phyloP scores from a whole-genome alignment of 53 echinoderm and acorn worm species.

The Apostichopus leukothele region DNA sequence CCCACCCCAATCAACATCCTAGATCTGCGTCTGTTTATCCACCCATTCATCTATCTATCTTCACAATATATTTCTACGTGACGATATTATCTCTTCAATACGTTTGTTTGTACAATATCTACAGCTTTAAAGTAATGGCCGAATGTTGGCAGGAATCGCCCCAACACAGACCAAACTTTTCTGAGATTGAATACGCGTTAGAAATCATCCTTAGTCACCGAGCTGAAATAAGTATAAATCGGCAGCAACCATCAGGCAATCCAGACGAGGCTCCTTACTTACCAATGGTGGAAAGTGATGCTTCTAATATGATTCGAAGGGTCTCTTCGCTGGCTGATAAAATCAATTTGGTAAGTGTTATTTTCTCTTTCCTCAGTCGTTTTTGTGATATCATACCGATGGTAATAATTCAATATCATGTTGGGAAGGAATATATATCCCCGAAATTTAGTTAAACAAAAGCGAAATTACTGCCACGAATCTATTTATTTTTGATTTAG shows the following conservation, averaged over 20 bases:
- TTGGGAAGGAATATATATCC: too few species aligned
- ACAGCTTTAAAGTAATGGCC: constrained; percentile 64
- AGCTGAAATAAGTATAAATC: background rate
- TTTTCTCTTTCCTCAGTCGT: background rate
- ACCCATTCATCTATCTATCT: too few species aligned
- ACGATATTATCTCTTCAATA: too few species aligned
- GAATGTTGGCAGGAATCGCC: constrained; percentile 74
- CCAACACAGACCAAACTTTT: constrained; percentile 59
- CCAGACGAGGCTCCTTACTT: background rate
- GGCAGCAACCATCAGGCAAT: background rate
- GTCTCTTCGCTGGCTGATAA: constrained; percentile 2
- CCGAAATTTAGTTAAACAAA: too few species aligned
- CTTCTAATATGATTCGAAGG: background rate
- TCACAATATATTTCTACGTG: too few species aligned
- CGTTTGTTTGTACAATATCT: background rate
- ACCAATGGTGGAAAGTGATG: background rate
- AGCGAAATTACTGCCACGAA: too few species aligned
- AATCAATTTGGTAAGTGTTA: constrained; percentile 16
- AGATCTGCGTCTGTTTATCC: too few species aligned
- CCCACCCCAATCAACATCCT: too few species aligned
- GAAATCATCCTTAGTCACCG: constrained; percentile 57
- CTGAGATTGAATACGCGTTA: constrained; percentile 58
- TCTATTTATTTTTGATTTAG: too few species aligned
- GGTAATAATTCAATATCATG: too few species aligned
- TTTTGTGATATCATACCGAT: too few species aligned